phyloP scores from a whole-genome alignment of 2,888 invertebrate genomes.

The Sarcophaga variegata region DNA sequence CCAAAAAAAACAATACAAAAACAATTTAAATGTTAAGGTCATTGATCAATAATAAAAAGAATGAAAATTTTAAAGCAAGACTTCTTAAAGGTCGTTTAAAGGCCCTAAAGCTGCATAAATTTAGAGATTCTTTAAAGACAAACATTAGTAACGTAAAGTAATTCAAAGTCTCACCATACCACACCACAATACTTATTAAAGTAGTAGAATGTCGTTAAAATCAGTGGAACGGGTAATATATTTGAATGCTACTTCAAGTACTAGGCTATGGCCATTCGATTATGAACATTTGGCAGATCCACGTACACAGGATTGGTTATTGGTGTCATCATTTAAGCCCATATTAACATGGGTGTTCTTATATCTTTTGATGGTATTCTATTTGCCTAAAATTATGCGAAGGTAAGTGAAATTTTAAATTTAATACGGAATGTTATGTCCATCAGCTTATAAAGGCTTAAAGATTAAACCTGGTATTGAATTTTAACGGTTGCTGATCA shows the following conservation, averaged over 20 bases:
- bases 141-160: conserved; percentile 24
- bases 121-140: not conserved
- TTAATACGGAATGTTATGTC: too few species aligned
- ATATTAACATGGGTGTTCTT: conserved; percentile 87
- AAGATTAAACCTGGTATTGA: accelerated
- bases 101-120: conserved; percentile 25
- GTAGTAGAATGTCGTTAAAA: not conserved
- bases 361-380: conserved; percentile 90
- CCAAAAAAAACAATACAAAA: not conserved
- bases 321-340: conserved; percentile 91
- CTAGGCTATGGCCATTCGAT: conserved; percentile 34
- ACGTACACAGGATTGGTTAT: conserved; percentile 91
- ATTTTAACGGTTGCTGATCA: too few species aligned
- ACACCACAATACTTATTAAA: not conserved
- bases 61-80: conserved; percentile 16
- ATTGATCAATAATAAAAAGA: conserved; percentile 7
- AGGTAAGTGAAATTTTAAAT: conserved; percentile 78
- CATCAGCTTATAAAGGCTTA: too few species aligned
- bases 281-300: conserved; percentile 83
- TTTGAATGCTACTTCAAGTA: not conserved
- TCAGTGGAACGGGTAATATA: not conserved
- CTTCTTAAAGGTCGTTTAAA: conserved; percentile 36
- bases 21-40: conserved; percentile 54
- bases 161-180: not conserved
- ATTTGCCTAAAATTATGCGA: conserved; percentile 92